Percentiles rank a stretch among this genome's conserved stretches.
These are phyloP conservation scores for Gymnocypris eckloni DNA, from an alignment of 2,797 vertebrate genomes.

Conservation along the genomic window DNA sequence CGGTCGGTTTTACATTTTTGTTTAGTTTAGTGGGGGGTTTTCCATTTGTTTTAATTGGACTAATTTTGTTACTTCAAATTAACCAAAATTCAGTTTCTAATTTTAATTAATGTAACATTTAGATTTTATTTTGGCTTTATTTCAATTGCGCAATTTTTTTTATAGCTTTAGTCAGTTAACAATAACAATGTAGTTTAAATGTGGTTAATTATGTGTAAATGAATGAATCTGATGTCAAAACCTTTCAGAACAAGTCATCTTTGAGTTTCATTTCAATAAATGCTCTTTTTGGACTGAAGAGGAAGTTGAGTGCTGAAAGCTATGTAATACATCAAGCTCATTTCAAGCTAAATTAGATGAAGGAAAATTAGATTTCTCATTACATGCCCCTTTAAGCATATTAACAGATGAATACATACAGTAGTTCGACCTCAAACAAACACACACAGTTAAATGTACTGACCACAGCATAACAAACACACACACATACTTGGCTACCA, in stretches of 20 bases:
- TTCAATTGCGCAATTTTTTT: neutral
- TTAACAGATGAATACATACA: conserved; percentile 20
- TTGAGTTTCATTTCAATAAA: neutral
- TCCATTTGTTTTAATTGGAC: too few relatives aligned
- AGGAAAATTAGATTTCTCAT: conserved; percentile 16
- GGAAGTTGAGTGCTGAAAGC: conserved; percentile 1
- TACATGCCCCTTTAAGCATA: neutral
- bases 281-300: neutral
- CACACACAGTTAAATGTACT: neutral
- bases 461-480: neutral
- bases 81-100: neutral
- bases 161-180: neutral
- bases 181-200: neutral
- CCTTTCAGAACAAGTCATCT: neutral
- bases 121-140: neutral
- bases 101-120: too few relatives aligned
- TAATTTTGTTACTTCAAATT: neutral
- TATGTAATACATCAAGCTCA: neutral
- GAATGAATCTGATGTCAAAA: neutral
- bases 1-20: too few relatives aligned
- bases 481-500: conserved; percentile 3
- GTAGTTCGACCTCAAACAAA: neutral
- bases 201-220: neutral
- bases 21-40: too few relatives aligned
- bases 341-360: conserved; percentile 4